Base-by-base conservation (phyloP, 1,140 invertebrate species). In the Achatina immaculata region DNA sequence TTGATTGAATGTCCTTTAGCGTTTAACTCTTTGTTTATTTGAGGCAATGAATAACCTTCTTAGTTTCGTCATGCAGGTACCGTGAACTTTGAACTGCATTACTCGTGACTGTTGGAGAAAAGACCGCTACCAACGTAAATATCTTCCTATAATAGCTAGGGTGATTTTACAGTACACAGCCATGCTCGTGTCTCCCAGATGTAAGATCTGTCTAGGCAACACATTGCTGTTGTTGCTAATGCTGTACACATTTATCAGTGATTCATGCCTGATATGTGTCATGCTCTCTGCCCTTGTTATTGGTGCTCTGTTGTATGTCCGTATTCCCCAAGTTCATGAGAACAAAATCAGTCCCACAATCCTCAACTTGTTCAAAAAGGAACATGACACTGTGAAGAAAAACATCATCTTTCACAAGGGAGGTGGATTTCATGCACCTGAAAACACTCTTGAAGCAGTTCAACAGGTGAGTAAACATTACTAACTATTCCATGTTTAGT, bases 401-500 rank as follows among this genome's bases (percentile, higher is more conserved):
- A 78, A 68, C 40, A 38, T 62, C n/a, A 78, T 78, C 43, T 78
- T 78, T 48, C 76, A 78, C 43, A 78, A 78, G 48, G 76, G 58
- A 38, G 76, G 76, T 40, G 76, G 58, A n/a, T 43, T 34, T 38
- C 76, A 78, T 68, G 76, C 76, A 4, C 76, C 76, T 1, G 76
- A 78, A 68, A 78, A 78, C 65, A 78, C 76, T 66, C n/a, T 78
- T 40, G 76, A 78, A 38, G 76, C 76, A 3, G n/a, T 78, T n/a
- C 9, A 66, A 68, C 38, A 78, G 42, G 76, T 78, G 34, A 78
- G 40, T 14, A 2, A 74, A n/a, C n/a, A 38, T 38, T 66, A n/a
- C 31, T 16, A 9, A 66, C 62, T 66, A 14, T 51, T 51, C 48
- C 11, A 14, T 51, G n/a, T n/a, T n/a, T n/a, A n/a, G n/a, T n/a